Evolutionary conservation across 2,113 vertebrate genomes (phyloP).

Genomic region (Uropsilus gracilis): DNA sequence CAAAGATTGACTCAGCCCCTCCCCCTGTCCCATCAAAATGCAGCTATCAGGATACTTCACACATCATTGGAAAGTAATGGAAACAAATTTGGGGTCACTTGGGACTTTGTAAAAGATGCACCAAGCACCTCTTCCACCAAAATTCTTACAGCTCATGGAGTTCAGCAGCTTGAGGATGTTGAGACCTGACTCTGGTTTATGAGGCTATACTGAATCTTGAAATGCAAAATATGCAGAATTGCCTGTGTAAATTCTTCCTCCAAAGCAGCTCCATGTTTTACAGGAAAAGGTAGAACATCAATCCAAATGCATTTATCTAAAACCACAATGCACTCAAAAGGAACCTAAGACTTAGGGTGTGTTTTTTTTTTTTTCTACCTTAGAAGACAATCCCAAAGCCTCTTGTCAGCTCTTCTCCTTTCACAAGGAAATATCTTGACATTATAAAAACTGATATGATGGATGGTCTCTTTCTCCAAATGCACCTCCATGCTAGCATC

Average conservation of each 20-base stretch:
- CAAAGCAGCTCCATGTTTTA: neutral
- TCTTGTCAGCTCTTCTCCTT: neutral
- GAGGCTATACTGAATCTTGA: neutral
- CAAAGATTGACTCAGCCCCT: neutral
- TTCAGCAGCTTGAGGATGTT: neutral
- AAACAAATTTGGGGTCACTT: no score
- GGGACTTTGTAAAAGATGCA: neutral
- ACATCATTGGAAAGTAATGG: neutral
- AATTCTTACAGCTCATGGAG: no score
- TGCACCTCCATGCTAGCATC: rapidly evolving
- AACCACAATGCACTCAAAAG: neutral
- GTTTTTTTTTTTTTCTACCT: neutral
- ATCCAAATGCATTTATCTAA: neutral
- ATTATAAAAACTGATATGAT: slow-evolving; percentile 23
- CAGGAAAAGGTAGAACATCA: neutral
- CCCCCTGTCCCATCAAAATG: neutral
- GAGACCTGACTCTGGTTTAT: neutral
- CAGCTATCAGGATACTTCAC: neutral
- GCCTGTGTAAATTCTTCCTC: neutral
- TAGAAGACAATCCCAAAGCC: neutral
- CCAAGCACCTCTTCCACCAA: no score
- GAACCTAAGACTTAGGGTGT: neutral
- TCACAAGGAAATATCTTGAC: neutral
- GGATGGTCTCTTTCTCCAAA: neutral
- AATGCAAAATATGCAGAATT: neutral